Percentiles rank a stretch among this genome's conserved stretches.
Conservation (phyloP, 2,113 vertebrate species). For the Amblyopsis rosae region DNA sequence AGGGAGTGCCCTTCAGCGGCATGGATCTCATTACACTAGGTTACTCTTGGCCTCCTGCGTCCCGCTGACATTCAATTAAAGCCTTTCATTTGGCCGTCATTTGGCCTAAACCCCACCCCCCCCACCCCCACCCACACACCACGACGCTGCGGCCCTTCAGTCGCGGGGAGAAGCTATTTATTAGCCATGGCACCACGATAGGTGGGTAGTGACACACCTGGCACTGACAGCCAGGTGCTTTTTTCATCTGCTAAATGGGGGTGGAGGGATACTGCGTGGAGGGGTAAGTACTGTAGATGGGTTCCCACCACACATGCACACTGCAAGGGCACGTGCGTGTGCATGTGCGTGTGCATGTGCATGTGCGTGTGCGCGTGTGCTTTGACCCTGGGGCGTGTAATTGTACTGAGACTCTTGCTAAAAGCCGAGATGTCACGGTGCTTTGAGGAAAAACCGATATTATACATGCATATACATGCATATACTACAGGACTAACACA, state of each 20-base stretch:
- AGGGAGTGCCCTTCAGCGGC: slow-evolving; percentile 55
- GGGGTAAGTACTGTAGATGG: no score
- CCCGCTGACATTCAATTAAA: slow-evolving; percentile 68
- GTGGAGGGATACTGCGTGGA: no score
- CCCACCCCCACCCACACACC: background rate
- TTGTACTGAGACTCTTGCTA: no score
- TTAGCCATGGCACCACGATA: slow-evolving; percentile 8
- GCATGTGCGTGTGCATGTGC: no score
- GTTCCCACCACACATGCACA: no score
- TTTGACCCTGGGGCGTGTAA: no score
- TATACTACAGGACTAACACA: no score
- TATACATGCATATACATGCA: no score
- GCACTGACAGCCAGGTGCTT: background rate
- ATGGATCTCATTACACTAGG: slow-evolving; percentile 54
- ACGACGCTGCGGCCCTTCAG: slow-evolving; percentile 49
- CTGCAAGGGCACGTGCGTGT: no score
- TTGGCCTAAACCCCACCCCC: slow-evolving; percentile 31
- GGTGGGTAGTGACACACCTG: slow-evolving; percentile 25
- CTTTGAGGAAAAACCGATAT: no score
- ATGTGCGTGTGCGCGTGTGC: no score
- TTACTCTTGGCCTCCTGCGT: slow-evolving; percentile 51
- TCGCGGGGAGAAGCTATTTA: slow-evolving; percentile 41
- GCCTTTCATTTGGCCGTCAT: slow-evolving; percentile 54
- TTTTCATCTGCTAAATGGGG: background rate
- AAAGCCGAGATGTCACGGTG: no score